Evolutionary conservation across 1,140 invertebrate species (phyloP), one percentile per base, ranked within the genome.

Genomic region (Bombus soroeensis): DNA sequence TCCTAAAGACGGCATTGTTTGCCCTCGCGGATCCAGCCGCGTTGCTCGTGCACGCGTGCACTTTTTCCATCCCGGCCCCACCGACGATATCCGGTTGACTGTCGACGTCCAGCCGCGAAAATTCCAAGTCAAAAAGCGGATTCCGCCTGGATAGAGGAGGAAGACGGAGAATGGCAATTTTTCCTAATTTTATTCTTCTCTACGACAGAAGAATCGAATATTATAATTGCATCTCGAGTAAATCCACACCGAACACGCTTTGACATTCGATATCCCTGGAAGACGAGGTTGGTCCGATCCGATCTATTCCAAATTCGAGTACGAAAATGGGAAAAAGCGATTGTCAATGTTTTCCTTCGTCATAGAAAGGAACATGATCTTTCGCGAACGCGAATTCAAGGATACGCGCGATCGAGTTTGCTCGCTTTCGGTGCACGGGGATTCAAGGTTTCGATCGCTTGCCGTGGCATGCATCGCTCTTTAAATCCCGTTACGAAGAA

Each of bases 401-500:
- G 72, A 83, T 75, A 37, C 71, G 5, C 41, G 25, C 47, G 47
- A 53, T 53, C 47, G 47, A 53, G 47, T n/a, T 15, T 22, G 34
- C 72, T 68, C 68, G 41, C 81, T 68, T 66, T 74, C 10, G 72
- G 34, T 41, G 28, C 34, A 10, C 59, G 37, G 13, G 2, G 53
- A 84, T 84, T 77, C 75, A 79, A 84, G 83, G 76, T 85, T 85
- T 32, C 68, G 68, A 85, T 62, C 83, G 47, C 5, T 22, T 1
- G 47, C 47, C 47, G 83, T 82, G 66, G 68, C 79, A 73, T 59
- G 74, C 75, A 43, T 57, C 57, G 39, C 59, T 76, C 78, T 83
- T 89, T 89, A 89, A 83, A 70, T 87, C 81, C 88, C 84, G 88
- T 89, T 89, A 87, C 72, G 72, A 87, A 87, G 71, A 73, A 81